A percentile compares a stretch with the other conserved stretches of the same genome.
These are phyloP conservation scores for Nasalis larvatus DNA, from an alignment of 2,113 vertebrate genomes.

Conservation along the genomic window DNA sequence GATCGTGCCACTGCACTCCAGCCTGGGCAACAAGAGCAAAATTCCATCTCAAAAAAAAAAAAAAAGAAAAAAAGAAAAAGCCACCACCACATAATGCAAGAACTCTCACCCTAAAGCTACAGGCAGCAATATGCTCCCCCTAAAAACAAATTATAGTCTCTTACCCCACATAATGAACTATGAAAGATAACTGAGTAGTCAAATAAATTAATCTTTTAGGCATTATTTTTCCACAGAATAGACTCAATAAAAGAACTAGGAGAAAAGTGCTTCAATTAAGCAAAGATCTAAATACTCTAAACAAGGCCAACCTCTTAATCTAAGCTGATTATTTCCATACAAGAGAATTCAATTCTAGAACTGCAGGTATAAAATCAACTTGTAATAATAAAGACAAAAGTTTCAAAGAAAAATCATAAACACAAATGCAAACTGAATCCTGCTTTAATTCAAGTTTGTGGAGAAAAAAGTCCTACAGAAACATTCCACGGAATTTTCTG, in stretches of 20 bases:
- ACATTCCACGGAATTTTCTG: conserved; percentile 2
- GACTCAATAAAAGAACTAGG: background rate
- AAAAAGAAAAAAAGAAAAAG: too few species aligned
- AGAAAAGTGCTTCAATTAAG: conserved; percentile 16
- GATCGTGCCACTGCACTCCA: too few species aligned
- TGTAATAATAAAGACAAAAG: conserved; percentile 34
- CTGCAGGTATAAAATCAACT: background rate
- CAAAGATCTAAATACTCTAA: background rate
- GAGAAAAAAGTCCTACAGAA: conserved; percentile 63
- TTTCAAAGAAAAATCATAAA: conserved; percentile 48
- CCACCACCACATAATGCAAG: background rate
- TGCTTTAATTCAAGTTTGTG: conserved; percentile 73
- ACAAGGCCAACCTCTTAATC: background rate
- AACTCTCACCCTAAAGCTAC: background rate
- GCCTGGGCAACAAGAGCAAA: too few species aligned
- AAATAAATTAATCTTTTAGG: background rate
- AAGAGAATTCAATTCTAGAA: conserved; percentile 23
- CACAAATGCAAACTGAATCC: conserved; percentile 33
- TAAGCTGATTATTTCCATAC: conserved; percentile 15
- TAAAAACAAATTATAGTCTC: background rate
- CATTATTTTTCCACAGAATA: background rate
- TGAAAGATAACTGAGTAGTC: background rate
- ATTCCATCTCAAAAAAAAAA: too few species aligned
- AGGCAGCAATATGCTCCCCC: background rate
- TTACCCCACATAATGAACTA: background rate